Conservation (phyloP, 2,797 vertebrate species). For the Pogoniulus pusillus region DNA sequence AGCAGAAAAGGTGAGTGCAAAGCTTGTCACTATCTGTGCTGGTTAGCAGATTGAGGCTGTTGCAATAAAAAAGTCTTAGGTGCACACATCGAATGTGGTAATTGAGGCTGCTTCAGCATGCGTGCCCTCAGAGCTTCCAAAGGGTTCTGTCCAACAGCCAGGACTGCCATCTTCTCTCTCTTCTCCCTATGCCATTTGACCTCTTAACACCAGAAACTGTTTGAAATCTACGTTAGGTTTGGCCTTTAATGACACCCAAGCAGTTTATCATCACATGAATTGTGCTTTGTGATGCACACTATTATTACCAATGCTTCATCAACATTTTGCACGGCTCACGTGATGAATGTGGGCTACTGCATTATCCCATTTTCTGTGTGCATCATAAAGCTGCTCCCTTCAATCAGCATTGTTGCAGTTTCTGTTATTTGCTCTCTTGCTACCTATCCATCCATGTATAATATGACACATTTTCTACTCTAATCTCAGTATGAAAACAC, state of each 20-base stretch:
- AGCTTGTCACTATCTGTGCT: neutral
- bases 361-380: conserved; percentile 13
- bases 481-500: conserved; percentile 66
- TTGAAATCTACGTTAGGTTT: neutral
- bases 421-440: conserved; percentile 61
- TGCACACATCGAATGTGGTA: neutral
- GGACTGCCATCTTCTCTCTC: neutral
- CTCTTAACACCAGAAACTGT: neutral
- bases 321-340: conserved; percentile 12
- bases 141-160: neutral
- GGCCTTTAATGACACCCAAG: neutral
- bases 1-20: neutral
- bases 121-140: neutral
- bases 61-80: neutral
- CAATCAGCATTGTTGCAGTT: conserved; percentile 40
- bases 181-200: neutral
- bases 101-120: neutral
- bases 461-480: conserved; percentile 64
- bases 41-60: neutral
- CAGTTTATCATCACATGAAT: neutral
- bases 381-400: conserved; percentile 30
- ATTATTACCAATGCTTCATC: conserved; percentile 37
- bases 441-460: conserved; percentile 60
- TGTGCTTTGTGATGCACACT: neutral
- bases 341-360: conserved; percentile 27